Evolutionary conservation across 2,888 invertebrate genomes (phyloP), one percentile per base, ranked within the genome.

Genomic region (Lochmaea capreae): DNA sequence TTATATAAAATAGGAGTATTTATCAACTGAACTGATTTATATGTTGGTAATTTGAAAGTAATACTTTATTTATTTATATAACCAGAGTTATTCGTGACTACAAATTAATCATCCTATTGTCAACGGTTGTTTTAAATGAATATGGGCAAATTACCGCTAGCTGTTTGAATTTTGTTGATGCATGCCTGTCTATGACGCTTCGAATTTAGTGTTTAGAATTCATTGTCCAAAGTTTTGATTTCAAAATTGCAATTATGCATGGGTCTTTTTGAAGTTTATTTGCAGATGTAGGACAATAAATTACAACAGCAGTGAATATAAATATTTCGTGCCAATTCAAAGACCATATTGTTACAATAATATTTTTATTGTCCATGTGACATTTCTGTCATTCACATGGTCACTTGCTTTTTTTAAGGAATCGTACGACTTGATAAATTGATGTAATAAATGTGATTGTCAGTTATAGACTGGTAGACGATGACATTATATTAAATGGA

Each of bases 41-140:
- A 67, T 42, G 43, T 46, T n/a, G 11, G 49, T 26, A 59, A 49
- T 49, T 59, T 63, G 43, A 63, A 70, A 63, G 39, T 54, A 65
- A 70, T 14, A 26, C 57, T 63, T 57, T 26, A 70, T 18, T 70
- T 42, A 70, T 63, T 70, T 14, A 63, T 65, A 59, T 42, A 26
- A 22, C 42, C 16, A 54, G 14, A 22, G 52, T 54, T 26, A 70
- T 11, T 11, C 22, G 10, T 70, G 70, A 70, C 70, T 57, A 65
- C 49, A 22, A 63, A 70, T 70, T 54, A 63, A 63, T 70, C 70
- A 70, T 22, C 11, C 70, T 33, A 70, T 70, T 70, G 70, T 70
- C 70, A 70, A 39, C 65, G 42, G 43, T 14, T 16, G 54, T 63
- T 70, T 65, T 63, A 49, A 70, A 63, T 61, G 63, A 69, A 69